Evolutionary conservation across 2,113 vertebrate genomes (phyloP).

Genomic region (Peromyscus polionotus): DNA sequence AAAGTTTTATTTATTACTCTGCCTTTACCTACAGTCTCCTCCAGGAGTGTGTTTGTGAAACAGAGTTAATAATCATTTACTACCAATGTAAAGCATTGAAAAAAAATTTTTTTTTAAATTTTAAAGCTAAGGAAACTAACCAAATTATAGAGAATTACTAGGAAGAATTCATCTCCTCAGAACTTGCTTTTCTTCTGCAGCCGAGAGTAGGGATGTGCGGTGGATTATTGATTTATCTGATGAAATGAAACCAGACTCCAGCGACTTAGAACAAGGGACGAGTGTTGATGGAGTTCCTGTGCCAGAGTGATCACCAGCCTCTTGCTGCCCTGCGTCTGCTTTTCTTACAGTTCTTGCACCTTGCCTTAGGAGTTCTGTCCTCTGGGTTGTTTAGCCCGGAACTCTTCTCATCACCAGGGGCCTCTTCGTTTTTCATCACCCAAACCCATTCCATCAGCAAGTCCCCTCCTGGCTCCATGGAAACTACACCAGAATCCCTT

Average conservation of each 20-base stretch:
- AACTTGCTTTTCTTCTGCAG: background rate
- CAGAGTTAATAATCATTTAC: background rate
- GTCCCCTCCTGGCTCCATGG: background rate
- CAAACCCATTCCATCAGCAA: background rate
- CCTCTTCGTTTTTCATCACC: background rate
- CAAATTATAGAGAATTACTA: background rate
- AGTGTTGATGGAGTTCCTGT: background rate
- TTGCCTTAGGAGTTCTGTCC: background rate
- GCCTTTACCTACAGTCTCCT: background rate
- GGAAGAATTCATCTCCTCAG: background rate
- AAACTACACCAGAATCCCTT: background rate
- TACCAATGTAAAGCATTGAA: too few species aligned
- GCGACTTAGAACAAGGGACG: background rate
- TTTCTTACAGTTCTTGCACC: background rate
- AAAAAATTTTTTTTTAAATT: background rate
- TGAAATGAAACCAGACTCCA: background rate
- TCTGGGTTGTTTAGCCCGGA: background rate
- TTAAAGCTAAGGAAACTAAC: background rate
- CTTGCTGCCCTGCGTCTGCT: background rate
- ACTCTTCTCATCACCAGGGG: background rate
- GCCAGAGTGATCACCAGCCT: background rate
- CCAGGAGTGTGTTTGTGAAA: background rate
- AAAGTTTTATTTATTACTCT: background rate
- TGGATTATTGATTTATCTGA: background rate
- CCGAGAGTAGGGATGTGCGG: too few species aligned